Evolutionary conservation across 1,140 invertebrate genomes (phyloP), one percentile per base, ranked within the genome.

Genomic region (Chrysoperla carnea): DNA sequence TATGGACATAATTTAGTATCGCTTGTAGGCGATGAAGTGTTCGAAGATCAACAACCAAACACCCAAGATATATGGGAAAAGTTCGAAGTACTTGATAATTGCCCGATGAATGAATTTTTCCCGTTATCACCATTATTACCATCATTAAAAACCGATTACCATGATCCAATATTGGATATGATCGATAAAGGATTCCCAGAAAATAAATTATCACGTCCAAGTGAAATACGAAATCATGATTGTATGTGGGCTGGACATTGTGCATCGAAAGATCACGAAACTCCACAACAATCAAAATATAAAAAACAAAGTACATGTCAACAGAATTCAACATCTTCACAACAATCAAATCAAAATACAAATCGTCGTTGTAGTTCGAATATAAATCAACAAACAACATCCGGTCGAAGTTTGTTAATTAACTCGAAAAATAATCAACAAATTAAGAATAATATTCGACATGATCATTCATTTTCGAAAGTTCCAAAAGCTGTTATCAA

Each of bases 231-330:
- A 12, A 69, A 70, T 47, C 70, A 78, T 60, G 76, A 78, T 51
- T 77, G 73, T 53, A 78, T 78, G 75, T 79, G 75, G 75, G 69
- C 72, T 0, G 75, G 73, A 0, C 58, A 67, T 11, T 74, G 72
- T 51, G 63, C 59, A 44, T 66, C 62, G 43, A 66, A 66, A 41
- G 65, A 70, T 39, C 64, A 70, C 57, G 2, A 50, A 53, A 6
- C 51, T 52, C 36, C 47, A 49, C 29, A 37, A 49, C 29, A 37
- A 36, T 29, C 36, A 13, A 57, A 52, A 31, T 57, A 50, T 17
- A 46, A 53, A 28, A 47, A 40, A 23, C 51, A 50, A 13, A 39
- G 13, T 38, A 29, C 43, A 42, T 28, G 29, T 45, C 43, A 35
- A 9, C 36, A 28, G 13, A n/a, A 29, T 12, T 17, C 36, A n/a